Base-by-base conservation (phyloP, 2,888 invertebrate genomes). In the Scotopteryx bipunctaria region DNA sequence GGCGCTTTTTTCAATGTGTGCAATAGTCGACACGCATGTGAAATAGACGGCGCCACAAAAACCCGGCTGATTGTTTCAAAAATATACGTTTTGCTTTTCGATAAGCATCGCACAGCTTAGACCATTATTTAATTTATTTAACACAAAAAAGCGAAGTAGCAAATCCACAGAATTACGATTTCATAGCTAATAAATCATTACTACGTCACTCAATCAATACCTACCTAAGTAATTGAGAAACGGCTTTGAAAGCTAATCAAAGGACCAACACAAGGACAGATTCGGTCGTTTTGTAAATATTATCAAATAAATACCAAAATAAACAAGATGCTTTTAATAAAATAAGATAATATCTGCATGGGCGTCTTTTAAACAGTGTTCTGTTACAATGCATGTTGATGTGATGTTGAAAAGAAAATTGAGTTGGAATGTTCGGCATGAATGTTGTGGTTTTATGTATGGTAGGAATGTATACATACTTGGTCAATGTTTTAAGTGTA, bases 1-100 rank as follows among this genome's bases (percentile, higher is more conserved):
- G 89, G 81, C 84, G 86, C 86, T 89, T 84, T 49, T 65, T 66
- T 66, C 63, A 71, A 73, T 74, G 76, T 59, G 80, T 83, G 83
- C 73, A 56, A 67, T 75, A 73, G 71, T 71, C 76, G 59, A 67
- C 67, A 66, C 66, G 66, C 67, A 72, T 76, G 69, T 73, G 67
- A 67, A 67, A 78, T 75, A 83, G 84, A 81, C 83, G 78, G 81
- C 84, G 81, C 77, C 73, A 66, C 64, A 68, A 64, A 66, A 66
- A 64, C 32, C 35, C 23, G 27, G 27, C 36, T 15, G 29, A 66
- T 54, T 3, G 29, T 43, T 38, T 19, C n/a, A 36, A 37, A 46
- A 32, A 6, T 13, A 17, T 19, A 19, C 25, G 29, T 37, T 49
- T 25, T 40, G 40, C 27, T 29, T 16, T 46, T 16, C n/a, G n/a